phyloP scores from a whole-genome alignment of 2,797 vertebrate genomes.

The Cynodonichthys magdalenae region DNA sequence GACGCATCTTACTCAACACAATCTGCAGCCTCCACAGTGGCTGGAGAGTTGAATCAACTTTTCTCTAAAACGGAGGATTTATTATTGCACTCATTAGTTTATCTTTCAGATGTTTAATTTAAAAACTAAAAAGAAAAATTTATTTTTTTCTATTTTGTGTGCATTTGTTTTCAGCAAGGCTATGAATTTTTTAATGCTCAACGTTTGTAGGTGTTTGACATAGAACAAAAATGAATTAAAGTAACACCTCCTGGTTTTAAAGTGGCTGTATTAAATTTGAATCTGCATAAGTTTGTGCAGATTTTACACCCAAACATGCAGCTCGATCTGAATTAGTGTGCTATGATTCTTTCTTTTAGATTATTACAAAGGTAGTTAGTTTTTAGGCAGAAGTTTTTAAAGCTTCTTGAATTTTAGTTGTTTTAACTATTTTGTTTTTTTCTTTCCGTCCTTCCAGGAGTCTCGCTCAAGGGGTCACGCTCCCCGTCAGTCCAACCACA shows the following conservation, averaged over 20 bases:
- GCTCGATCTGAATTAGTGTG: too few relatives aligned
- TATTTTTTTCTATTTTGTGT: background rate
- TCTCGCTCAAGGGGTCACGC: conserved; percentile 87
- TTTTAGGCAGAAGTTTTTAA: background rate
- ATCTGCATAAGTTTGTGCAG: too few relatives aligned
- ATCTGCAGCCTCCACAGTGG: background rate
- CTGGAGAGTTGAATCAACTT: too few relatives aligned
- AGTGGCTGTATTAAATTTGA: background rate
- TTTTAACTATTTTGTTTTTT: background rate
- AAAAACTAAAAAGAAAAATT: background rate
- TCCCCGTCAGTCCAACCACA: conserved; percentile 91
- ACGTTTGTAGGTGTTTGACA: too few relatives aligned
- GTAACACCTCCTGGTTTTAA: background rate
- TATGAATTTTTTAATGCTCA: too few relatives aligned
- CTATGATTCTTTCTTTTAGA: too few relatives aligned
- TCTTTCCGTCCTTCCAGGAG: conserved; percentile 79
- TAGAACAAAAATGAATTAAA: background rate
- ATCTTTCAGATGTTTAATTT: background rate
- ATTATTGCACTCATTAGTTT: too few relatives aligned
- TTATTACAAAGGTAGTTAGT: too few relatives aligned
- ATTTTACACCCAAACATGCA: too few relatives aligned
- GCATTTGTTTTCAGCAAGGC: too few relatives aligned
- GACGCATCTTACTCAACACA: too few relatives aligned
- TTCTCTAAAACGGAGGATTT: too few relatives aligned
- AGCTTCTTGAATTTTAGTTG: background rate